phyloP scores from a whole-genome alignment of 2,888 invertebrate species.

The Gortyna flavago region DNA sequence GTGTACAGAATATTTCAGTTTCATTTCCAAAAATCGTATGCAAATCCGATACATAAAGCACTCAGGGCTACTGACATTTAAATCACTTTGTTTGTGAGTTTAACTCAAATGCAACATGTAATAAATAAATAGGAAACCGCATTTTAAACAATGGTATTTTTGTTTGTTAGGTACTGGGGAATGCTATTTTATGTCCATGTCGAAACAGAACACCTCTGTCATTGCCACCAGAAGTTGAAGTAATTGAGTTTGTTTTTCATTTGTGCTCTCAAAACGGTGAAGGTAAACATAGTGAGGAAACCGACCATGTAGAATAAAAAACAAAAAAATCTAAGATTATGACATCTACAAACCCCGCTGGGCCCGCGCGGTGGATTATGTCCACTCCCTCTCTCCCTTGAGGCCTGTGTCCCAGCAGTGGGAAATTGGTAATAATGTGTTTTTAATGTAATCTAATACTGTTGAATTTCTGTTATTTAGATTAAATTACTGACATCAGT shows the following conservation, averaged over 20 bases:
- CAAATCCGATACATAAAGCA: constrained; percentile 28
- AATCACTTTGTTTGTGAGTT: constrained; percentile 34
- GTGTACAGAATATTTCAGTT: background rate
- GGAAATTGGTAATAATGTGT: background rate
- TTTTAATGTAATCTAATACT: background rate
- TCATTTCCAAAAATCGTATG: constrained; percentile 11
- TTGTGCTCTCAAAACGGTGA: background rate
- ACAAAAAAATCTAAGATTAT: too few relatives aligned
- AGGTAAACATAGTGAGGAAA: background rate
- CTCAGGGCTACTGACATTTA: constrained; percentile 30
- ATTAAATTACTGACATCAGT: background rate
- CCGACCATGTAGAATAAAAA: background rate
- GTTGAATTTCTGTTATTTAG: background rate
- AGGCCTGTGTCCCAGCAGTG: too few relatives aligned
- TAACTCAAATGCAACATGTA: constrained; percentile 11
- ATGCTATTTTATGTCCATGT: background rate
- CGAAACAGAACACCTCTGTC: background rate
- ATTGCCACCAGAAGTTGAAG: background rate
- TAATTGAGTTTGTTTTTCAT: background rate
- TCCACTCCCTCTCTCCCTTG: too few relatives aligned
- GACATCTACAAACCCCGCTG: too few relatives aligned
- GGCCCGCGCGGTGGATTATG: too few relatives aligned
- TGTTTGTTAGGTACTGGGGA: background rate
- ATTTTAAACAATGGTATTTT: background rate
- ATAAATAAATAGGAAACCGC: background rate